A percentile compares a stretch with the other conserved stretches of the same genome.
Conservation (phyloP, 1,140 invertebrate genomes). For the Sogatella furcifera region DNA sequence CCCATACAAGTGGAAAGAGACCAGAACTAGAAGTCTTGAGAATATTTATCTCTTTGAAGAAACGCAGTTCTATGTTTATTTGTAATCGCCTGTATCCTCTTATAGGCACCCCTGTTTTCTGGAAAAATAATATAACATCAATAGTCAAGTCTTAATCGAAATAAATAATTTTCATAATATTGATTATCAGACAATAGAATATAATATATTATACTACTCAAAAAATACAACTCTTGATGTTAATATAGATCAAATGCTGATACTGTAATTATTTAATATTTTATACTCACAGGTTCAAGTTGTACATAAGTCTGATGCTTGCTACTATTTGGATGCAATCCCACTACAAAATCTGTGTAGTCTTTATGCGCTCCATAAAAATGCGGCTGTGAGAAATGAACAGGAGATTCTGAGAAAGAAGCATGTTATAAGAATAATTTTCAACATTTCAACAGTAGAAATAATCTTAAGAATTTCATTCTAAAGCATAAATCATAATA, state of each 20-base stretch:
- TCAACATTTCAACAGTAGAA: no score
- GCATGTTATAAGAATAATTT: no score
- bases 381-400: neutral
- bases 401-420: neutral
- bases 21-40: neutral
- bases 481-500: no score
- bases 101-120: neutral
- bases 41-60: neutral
- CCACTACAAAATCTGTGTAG: neutral
- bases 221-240: no score
- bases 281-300: neutral
- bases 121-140: neutral
- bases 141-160: no score
- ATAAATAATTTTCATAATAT: no score
- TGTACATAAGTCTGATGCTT: neutral
- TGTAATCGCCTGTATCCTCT: neutral
- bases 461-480: no score
- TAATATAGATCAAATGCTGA: no score
- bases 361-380: neutral
- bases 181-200: no score
- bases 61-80: neutral
- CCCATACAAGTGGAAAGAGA: neutral
- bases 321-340: neutral
- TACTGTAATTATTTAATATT: no score
- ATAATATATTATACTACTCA: no score